Evolutionary conservation across 2,888 invertebrate genomes (phyloP), one percentile per base, ranked within the genome.

Genomic region (Trichogramma evanescens): DNA sequence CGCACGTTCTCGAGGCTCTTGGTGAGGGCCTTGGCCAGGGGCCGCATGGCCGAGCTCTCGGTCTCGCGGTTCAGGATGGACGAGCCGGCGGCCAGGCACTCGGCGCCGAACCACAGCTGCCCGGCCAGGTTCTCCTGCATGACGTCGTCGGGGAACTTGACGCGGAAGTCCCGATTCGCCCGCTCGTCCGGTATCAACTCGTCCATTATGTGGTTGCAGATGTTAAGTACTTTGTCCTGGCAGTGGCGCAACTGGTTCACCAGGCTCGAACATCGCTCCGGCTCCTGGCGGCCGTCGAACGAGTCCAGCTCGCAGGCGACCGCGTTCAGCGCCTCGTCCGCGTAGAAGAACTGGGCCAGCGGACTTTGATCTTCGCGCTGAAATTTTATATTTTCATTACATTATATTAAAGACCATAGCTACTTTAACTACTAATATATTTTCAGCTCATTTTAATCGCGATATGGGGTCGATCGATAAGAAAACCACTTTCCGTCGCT

Each of bases 61-160:
- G 88, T 84, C 78, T 98, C 98, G 58, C 96, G 87, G 78, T 98
- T 96, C 88, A 99, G 90, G 69, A 99, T 99, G 57, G 95, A 96
- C 0, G 97, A 97, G 49, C 98, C 98, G 41, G 98, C 98, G 40
- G 98, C 96, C 68, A 99, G 82, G 77, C 98, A 99, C 89, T 99
- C 99, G 61, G 98, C 98, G 13, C 98, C 98, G 80, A 99, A 99
- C 99, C 99, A 99, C 50, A 99, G 83, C 80, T 99, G 98, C 0
- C 98, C 98, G 46, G 97, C 95, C 64, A 99, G 82, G 80, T 95
- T 97, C 77, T 99, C 98, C 78, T 97, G 97, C 67, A 98, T 84
- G 8, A 99, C 95, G 77, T 99, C 98, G 77, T 99, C 99, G 0
- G 98, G 98, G 74, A 98, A 99, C 81, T 99, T 99, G 61, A 95